A percentile compares a stretch with the other conserved stretches of the same genome.
Conservation (phyloP, 2,797 vertebrate genomes). For the Telmatherina bonti region DNA sequence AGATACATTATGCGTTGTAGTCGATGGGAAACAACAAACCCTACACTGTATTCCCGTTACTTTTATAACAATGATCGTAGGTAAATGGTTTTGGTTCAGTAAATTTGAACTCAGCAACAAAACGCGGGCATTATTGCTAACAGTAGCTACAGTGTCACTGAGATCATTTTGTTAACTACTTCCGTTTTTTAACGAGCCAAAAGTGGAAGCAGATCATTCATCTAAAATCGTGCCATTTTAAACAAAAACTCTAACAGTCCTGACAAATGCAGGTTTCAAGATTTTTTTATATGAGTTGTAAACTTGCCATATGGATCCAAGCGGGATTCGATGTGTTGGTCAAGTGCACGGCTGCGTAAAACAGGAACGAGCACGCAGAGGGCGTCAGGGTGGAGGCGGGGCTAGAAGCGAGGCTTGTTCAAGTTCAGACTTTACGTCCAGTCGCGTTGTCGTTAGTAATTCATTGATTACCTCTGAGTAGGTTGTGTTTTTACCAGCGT, state of each 20-base stretch:
- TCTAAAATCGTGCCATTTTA: neutral
- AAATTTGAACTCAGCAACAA: neutral
- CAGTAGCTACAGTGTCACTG: neutral
- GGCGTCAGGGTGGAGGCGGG: neutral
- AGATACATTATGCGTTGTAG: neutral
- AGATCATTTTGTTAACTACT: neutral
- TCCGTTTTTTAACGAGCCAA: neutral
- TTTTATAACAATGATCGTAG: fast-evolving
- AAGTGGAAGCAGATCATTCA: neutral
- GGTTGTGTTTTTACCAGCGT: no score
- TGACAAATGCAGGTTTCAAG: fast-evolving
- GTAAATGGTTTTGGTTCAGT: no score
- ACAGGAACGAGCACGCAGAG: neutral
- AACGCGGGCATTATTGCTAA: neutral
- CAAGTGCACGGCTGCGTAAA: neutral
- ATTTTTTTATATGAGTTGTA: fast-evolving
- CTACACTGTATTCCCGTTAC: neutral
- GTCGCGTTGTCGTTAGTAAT: neutral
- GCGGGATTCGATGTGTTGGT: neutral
- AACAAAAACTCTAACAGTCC: neutral
- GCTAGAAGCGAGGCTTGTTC: neutral
- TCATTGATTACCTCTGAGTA: no score
- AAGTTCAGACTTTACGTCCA: neutral
- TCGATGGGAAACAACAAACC: neutral
- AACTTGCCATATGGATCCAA: neutral